These are phyloP conservation scores for Rutilus rutilus DNA, from an alignment of 2,113 vertebrate species.

Conservation along the genomic window DNA sequence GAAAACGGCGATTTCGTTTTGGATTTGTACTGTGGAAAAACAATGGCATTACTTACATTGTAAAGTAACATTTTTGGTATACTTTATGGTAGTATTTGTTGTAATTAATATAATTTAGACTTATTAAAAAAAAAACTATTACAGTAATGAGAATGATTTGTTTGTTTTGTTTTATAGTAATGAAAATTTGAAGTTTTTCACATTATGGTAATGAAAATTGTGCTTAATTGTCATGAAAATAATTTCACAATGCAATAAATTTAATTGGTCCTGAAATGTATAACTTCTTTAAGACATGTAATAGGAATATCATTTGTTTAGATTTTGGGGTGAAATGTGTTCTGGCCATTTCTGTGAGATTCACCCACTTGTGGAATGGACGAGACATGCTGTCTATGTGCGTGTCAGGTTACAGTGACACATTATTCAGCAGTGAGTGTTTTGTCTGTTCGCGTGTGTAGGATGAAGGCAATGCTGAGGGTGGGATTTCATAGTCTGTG, in stretches of 20 bases:
- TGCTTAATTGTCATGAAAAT: not conserved
- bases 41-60: not conserved
- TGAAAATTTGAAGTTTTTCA: not conserved
- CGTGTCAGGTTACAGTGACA: not conserved
- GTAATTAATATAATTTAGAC: too few species aligned
- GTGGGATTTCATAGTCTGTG: slow-evolving; percentile 17
- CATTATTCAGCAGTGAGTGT: not conserved
- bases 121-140: not conserved
- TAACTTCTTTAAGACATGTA: too few species aligned
- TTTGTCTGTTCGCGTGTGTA: slow-evolving; percentile 8
- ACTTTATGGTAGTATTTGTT: too few species aligned
- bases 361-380: not conserved
- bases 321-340: not conserved
- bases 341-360: not conserved
- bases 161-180: not conserved
- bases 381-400: not conserved
- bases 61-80: too few species aligned
- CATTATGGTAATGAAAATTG: not conserved
- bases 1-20: too few species aligned
- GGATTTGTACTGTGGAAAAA: not conserved
- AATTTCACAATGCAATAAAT: not conserved
- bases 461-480: not conserved
- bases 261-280: not conserved
- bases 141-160: not conserved
- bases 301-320: not conserved